Evolutionary conservation across 1,140 invertebrate species (phyloP), one percentile per base, ranked within the genome.

Genomic region (Rhyzopertha dominica): DNA sequence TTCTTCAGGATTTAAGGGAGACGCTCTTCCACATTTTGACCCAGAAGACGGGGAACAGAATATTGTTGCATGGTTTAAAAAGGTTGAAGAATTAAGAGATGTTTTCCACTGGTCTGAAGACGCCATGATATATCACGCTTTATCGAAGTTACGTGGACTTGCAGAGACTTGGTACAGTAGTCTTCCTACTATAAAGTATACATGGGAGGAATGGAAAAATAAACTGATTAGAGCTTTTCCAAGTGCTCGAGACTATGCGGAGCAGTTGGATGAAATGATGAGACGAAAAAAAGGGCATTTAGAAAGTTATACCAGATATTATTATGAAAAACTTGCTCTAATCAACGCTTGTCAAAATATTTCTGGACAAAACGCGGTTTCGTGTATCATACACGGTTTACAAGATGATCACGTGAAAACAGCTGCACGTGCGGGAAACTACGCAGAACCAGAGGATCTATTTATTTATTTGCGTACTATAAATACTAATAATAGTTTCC

Each of bases 241-340:
- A 5, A 18, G 41, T 12, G 45, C 51, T 2, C 49, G 51, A 31
- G 55, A 56, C 28, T 62, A 53, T 24, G 53, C 53, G 5, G 55
- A 56, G 20, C 13, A 54, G 3, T 22, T 55, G 13, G 55, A 51
- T 1, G 49, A 61, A 14, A 61, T 63, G 56, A 38, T 61, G 28
- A 38, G 44, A 29, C 53, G 43, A 43, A 14, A 41, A 14, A 47
- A 26, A 20, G 42, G 42, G 8, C 26, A 30, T 14, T 49, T 52
- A 1, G 59, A 63, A 25, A 56, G 57, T 1, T 36, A 50, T 7
- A 46, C 59, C 26, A 3, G 47, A 1, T 56, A 61, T 42, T 58
- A 53, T 43, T 61, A 53, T 36, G 5, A 47, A 2, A 60, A 61
- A 50, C 47, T 51, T 3, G 56, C 58, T 14, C 16, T n/a, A n/a